Evolutionary conservation across 1,140 invertebrate species (phyloP).

Genomic region (Ips nitidus): DNA sequence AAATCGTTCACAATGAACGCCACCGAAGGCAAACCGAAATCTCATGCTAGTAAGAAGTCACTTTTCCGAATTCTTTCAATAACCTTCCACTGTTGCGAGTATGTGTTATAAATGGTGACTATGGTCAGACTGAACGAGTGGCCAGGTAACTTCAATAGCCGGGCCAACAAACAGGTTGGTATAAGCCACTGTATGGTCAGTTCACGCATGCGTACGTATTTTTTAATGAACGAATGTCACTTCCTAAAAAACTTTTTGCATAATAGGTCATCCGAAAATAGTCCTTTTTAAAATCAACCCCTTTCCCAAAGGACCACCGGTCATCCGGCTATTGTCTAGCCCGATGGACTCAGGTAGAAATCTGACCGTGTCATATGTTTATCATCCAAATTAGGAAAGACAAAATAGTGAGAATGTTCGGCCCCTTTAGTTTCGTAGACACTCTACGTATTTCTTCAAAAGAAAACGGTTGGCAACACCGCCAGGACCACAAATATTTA

Average conservation of each 20-base stretch:
- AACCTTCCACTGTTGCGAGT: conserved; percentile 28
- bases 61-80: conserved; percentile 29
- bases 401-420: conserved; percentile 15
- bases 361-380: conserved; percentile 24
- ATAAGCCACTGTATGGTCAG: conserved; percentile 30
- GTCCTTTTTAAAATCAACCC: conserved; percentile 24
- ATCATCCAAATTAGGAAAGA: conserved; percentile 31
- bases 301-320: conserved; percentile 31
- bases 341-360: conserved; percentile 25
- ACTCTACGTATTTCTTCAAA: too few relatives aligned
- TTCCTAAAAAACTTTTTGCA: conserved; percentile 36
- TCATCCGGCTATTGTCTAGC: conserved; percentile 20
- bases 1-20: conserved; percentile 10
- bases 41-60: conserved; percentile 19
- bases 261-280: conserved; percentile 25
- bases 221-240: conserved; percentile 28
- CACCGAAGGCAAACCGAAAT: neutral
- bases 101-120: conserved; percentile 30
- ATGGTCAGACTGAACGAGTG: conserved; percentile 35
- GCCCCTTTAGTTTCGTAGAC: neutral
- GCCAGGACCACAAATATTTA: too few relatives aligned
- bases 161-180: conserved; percentile 34
- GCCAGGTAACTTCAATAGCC: conserved; percentile 33
- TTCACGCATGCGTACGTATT: conserved; percentile 33
- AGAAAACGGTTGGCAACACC: too few relatives aligned